Percentiles rank a stretch among this genome's conserved stretches.
Evolutionary conservation across 2,888 invertebrate species (phyloP).

Genomic region (Syrista parreyssii): DNA sequence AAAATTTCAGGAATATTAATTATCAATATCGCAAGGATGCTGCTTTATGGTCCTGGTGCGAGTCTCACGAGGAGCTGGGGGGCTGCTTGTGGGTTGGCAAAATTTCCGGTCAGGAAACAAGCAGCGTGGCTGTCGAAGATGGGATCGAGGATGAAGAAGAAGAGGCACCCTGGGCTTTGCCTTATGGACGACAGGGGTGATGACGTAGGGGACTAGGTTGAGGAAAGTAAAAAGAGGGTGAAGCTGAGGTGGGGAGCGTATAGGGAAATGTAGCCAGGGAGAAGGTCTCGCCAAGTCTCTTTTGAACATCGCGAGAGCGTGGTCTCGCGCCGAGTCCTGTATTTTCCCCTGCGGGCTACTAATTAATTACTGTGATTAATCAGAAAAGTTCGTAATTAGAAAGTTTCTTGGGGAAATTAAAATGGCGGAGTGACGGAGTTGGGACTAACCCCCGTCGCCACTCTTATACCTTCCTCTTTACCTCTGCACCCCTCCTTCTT

Average conservation of each 20-base stretch:
- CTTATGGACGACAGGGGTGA: background rate
- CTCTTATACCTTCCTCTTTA: slow-evolving; percentile 13
- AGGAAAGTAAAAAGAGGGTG: slow-evolving; percentile 17
- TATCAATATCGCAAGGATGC: background rate
- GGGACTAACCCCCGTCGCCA: slow-evolving; percentile 31
- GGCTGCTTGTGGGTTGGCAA: background rate
- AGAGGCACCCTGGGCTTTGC: background rate
- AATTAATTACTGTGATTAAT: slow-evolving; percentile 73
- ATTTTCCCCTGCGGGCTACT: slow-evolving; percentile 60
- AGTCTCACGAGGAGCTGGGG: background rate
- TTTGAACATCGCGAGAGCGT: slow-evolving; percentile 5
- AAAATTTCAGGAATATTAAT: background rate
- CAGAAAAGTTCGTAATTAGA: slow-evolving; percentile 72
- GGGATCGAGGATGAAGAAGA: background rate
- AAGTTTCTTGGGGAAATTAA: slow-evolving; percentile 70
- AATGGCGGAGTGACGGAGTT: slow-evolving; percentile 59
- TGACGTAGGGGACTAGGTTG: background rate
- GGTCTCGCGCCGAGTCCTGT: slow-evolving; percentile 20
- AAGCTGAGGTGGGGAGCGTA: background rate
- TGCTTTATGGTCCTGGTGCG: background rate
- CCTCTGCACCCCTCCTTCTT: background rate
- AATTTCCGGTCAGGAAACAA: background rate
- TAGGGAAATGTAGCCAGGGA: slow-evolving; percentile 12
- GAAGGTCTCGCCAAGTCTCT: slow-evolving; percentile 7
- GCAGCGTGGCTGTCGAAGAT: background rate